Evolutionary conservation across 2,113 vertebrate species (phyloP), one percentile per base, ranked within the genome.

Genomic region (Cinclus mexicanus): DNA sequence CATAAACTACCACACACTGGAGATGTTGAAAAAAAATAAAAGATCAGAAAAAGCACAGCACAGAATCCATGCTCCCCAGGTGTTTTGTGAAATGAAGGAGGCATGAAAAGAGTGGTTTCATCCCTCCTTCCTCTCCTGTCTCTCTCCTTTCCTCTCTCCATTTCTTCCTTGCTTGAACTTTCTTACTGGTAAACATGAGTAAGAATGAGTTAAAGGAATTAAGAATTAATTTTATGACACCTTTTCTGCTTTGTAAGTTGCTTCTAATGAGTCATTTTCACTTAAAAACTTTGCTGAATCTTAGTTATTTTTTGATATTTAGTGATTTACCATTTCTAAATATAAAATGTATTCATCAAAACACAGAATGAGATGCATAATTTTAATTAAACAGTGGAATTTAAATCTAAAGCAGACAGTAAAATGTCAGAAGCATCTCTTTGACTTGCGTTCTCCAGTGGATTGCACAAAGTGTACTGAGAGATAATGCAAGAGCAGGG

Each of bases 271-370:
- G 52, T 35, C 16, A 49, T 56, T 92, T 86, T 74, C 19, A 47
- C 31, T 84, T 68, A 10, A 67, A 87, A 87, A 67, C 35, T 77
- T 79, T 46, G 28, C 67, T 83, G 83, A 69, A 28, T 72, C 20
- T 42, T 28, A 33, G 14, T 60, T 91, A 41, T 64, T 64, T 70
- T 74, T 31, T 83, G 53, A 83, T 86, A 86, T 47, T 93, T 87
- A 89, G 37, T 52, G 25, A 91, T 60, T 63, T 64, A 16, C 12
- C 41, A 67, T 84, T 87, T 93, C 35, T 71, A 71, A 87, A 92
- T 52, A 60, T 37, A 84, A 94, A 37, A 37, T 37, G 35, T 41
- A 89, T 89, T 90, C 68, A 91, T 86, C 89, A 93, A 92, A 95
- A 86, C 29, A 71, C 49, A 84, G 28, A 72, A 93, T 49, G 52